Percentiles rank a stretch among this genome's conserved stretches.
Evolutionary conservation across 2,113 vertebrate species (phyloP).

Genomic region (Hoplias malabaricus): DNA sequence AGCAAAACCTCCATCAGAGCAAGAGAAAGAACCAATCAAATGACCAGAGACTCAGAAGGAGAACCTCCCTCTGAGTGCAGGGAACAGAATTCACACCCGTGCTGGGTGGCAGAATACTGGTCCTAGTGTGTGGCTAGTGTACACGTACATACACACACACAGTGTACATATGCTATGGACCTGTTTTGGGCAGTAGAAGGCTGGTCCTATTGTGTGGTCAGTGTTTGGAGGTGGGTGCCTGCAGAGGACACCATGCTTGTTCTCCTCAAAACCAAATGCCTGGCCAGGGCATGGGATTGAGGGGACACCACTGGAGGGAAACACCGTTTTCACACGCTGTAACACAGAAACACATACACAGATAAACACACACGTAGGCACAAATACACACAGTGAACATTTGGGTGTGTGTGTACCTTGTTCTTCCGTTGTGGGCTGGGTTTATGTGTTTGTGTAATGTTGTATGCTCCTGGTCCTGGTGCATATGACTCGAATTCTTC

Average conservation of each 20-base stretch:
- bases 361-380: background rate
- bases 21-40: too few species aligned
- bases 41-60: too few species aligned
- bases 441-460: slow-evolving; percentile 42
- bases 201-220: slow-evolving; percentile 76
- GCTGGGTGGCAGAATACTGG: too few species aligned
- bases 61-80: too few species aligned
- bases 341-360: background rate
- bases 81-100: too few species aligned
- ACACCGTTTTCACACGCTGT: slow-evolving; percentile 51
- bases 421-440: background rate
- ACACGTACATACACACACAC: slow-evolving; percentile 46
- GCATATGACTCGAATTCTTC: slow-evolving; percentile 60
- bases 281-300: slow-evolving; percentile 77
- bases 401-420: too few species aligned
- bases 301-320: slow-evolving; percentile 63
- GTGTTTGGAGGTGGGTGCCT: slow-evolving; percentile 63
- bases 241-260: slow-evolving; percentile 62
- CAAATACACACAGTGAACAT: background rate
- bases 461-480: slow-evolving; percentile 78
- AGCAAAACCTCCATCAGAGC: too few species aligned
- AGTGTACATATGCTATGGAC: slow-evolving; percentile 29
- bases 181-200: slow-evolving; percentile 66
- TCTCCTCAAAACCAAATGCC: slow-evolving; percentile 77
- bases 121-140: too few species aligned